Conservation (phyloP, 2,113 vertebrate species). For the Ancistrus triradiatus region DNA sequence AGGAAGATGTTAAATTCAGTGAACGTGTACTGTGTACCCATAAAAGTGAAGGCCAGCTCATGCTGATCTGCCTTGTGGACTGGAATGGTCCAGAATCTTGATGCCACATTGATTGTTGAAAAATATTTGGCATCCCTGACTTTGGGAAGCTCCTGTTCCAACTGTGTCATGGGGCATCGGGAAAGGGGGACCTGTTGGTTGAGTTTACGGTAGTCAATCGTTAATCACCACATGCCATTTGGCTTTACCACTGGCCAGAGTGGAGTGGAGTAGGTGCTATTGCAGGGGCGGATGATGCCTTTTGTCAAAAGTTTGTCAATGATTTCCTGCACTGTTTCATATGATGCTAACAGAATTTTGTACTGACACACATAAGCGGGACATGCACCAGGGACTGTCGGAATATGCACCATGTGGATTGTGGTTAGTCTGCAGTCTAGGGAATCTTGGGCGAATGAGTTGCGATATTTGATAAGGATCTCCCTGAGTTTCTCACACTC, state of each 20-base stretch:
- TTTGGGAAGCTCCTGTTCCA: background rate
- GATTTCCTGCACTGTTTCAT: background rate
- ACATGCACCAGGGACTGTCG: background rate
- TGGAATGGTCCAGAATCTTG: constrained; percentile 5
- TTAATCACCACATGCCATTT: background rate
- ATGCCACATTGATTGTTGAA: background rate
- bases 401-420: background rate
- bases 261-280: background rate
- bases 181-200: constrained; percentile 2
- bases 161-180: background rate
- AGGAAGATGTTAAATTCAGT: constrained; percentile 15
- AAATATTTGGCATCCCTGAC: background rate
- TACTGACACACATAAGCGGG: background rate
- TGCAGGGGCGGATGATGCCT: background rate
- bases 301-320: background rate
- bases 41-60: constrained; percentile 7
- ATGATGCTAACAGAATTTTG: background rate
- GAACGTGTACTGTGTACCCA: background rate
- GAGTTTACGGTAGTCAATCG: background rate
- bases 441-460: background rate
- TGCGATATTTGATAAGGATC: background rate
- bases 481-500: background rate
- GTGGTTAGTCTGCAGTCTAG: background rate
- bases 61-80: background rate
- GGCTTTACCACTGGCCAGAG: background rate